phyloP scores from a whole-genome alignment of 2,797 vertebrate genomes.

The Paedocypris micromegethes region DNA sequence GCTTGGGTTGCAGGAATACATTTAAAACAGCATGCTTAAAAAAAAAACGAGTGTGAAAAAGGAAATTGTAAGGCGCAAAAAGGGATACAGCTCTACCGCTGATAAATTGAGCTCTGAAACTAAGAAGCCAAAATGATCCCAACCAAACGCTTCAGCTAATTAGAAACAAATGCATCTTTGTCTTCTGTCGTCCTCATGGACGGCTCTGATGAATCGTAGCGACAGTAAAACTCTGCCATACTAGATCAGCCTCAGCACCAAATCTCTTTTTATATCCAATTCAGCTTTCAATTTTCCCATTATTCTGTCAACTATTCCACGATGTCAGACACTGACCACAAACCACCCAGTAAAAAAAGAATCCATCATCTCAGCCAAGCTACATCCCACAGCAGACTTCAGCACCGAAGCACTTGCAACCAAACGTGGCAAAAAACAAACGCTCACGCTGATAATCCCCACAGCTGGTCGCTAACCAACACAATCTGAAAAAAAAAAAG shows the following conservation, averaged over 20 bases:
- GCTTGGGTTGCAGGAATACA: conserved; percentile 9
- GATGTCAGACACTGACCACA: conserved; percentile 36
- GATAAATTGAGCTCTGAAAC: conserved; percentile 60
- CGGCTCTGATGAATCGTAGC: conserved; percentile 61
- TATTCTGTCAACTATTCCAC: conserved; percentile 42
- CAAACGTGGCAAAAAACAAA: background rate
- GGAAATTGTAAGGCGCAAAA: conserved; percentile 7
- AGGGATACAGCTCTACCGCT: conserved; percentile 46
- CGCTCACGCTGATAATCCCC: too few species aligned
- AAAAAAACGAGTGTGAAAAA: background rate
- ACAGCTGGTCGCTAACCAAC: too few species aligned
- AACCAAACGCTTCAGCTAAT: conserved; percentile 61
- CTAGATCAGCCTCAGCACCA: conserved; percentile 62
- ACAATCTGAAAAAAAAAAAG: too few species aligned
- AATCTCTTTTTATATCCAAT: conserved; percentile 43
- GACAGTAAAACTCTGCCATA: conserved; percentile 59
- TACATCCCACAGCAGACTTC: background rate
- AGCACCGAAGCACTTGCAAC: background rate
- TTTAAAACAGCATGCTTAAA: conserved; percentile 2
- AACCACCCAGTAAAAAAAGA: background rate
- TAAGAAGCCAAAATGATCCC: conserved; percentile 60
- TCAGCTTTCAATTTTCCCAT: conserved; percentile 41
- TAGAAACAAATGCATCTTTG: conserved; percentile 60
- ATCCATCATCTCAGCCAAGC: conserved; percentile 1
- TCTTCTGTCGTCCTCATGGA: conserved; percentile 54